Evolutionary conservation across 2,113 vertebrate genomes (phyloP).

Genomic region (Bufo bufo): DNA sequence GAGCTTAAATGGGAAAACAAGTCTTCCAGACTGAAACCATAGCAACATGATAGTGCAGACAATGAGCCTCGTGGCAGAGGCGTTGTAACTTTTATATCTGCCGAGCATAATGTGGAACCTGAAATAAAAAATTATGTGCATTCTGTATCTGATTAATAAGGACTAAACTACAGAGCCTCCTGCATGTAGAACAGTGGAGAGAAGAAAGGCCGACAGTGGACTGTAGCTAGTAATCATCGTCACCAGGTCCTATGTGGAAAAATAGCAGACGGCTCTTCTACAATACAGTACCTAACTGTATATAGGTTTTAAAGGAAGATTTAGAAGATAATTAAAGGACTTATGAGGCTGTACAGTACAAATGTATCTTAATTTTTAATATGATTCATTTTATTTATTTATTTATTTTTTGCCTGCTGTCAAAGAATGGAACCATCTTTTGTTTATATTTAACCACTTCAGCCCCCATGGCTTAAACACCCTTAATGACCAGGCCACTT

Average conservation of each 20-base stretch:
- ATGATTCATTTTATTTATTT: too few relatives aligned
- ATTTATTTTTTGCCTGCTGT: too few relatives aligned
- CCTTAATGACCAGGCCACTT: too few relatives aligned
- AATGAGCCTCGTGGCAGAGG: conserved; percentile 18
- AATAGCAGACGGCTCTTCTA: background rate
- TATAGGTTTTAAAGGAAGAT: background rate
- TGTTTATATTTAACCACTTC: too few relatives aligned
- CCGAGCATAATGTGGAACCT: conserved; percentile 24
- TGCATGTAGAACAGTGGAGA: background rate
- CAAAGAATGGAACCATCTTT: too few relatives aligned
- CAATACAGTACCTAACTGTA: too few relatives aligned
- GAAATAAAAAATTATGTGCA: conserved; percentile 29
- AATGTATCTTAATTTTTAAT: too few relatives aligned
- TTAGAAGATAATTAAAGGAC: background rate
- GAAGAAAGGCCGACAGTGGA: background rate
- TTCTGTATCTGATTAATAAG: conserved; percentile 50
- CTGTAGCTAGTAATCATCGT: background rate
- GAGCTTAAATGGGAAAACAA: conserved; percentile 47
- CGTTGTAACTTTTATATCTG: conserved; percentile 31
- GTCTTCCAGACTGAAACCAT: conserved; percentile 40
- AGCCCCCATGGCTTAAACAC: too few relatives aligned
- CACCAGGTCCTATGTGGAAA: background rate
- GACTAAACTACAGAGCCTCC: conserved; percentile 34
- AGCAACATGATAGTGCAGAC: conserved; percentile 40
- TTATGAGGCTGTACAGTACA: too few relatives aligned